Base-by-base conservation (phyloP, 1,140 invertebrate species). In the Oedothorax gibbosus region DNA sequence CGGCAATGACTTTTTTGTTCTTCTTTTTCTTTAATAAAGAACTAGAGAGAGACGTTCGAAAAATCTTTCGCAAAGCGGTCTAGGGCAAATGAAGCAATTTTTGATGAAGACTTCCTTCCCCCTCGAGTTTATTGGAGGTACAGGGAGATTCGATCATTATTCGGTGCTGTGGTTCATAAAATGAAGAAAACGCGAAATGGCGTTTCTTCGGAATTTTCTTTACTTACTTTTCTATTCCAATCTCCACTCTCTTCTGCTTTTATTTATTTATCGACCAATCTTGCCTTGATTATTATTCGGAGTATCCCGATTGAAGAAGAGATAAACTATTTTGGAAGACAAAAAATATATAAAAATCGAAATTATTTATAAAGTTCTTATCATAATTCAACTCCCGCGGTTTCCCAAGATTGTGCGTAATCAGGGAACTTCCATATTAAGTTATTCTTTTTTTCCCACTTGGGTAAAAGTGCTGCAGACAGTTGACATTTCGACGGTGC, bases 71-170 rank as follows among this genome's bases (percentile, higher is more conserved):
- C 21, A 82, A 82, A 82, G 57, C 71, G 81, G 72, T 83, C 81
- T 18, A 66, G 50, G 78, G 81, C 72, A 83, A 83, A 83, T 68
- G 81, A 73, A 76, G 81, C 81, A 83, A 83, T 83, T 83, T 83
- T 83, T 66, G 60, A 75, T 75, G 71, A 83, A 75, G 71, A 75
- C 73, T 83, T 56, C 12, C 5, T 65, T 53, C 65, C 66, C 51
- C 69, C 51, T 53, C 53, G 10, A 54, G 10, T 72, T 15, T 8
- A 14, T 14, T 14, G n/a, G 56, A 69, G 57, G 49, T 15, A 20
- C 6, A 76, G 51, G 78, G 57, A 15, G 51, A 73, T 35, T 73
- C 50, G 71, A 83, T 83, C 79, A 83, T 83, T 83, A 83, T 66
- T 66, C 71, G 60, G 57, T 75, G 81, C 81, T 75, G 71, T 64